Evolutionary conservation across 1,140 invertebrate species (phyloP).

Genomic region (Cecropterus lyciades): DNA sequence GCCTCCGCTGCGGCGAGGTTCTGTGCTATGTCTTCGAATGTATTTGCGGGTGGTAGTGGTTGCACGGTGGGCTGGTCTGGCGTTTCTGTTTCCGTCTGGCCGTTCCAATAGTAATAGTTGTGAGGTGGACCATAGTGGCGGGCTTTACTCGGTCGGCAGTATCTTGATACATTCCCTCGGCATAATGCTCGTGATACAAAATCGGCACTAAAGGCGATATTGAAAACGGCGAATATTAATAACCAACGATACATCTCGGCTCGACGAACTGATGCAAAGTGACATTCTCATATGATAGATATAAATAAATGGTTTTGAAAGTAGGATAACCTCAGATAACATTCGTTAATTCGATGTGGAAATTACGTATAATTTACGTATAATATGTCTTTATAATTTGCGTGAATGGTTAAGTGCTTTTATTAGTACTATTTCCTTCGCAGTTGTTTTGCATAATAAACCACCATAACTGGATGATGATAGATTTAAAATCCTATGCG

Average conservation of each 20-base stretch:
- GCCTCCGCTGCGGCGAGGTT: conserved; percentile 27
- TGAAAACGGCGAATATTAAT: conserved; percentile 2
- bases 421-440: too few species aligned
- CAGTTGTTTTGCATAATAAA: too few species aligned
- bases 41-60: neutral
- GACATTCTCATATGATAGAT: neutral
- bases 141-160: conserved; percentile 7
- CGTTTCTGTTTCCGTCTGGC: conserved; percentile 5
- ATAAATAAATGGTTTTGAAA: too few species aligned
- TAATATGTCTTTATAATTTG: too few species aligned
- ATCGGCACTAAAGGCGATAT: neutral
- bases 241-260: conserved; percentile 12
- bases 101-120: conserved; percentile 18
- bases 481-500: too few species aligned
- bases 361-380: too few species aligned
- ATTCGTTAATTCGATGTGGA: too few species aligned
- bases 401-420: too few species aligned
- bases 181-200: neutral
- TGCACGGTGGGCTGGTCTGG: neutral
- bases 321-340: too few species aligned
- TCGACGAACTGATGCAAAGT: neutral
- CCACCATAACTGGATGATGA: too few species aligned
- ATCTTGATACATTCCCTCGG: neutral
- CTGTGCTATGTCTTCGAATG: conserved; percentile 18
- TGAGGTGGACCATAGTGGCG: conserved; percentile 9